Conservation (phyloP, 1,140 invertebrate species). For the Hypsibius dujardini region DNA sequence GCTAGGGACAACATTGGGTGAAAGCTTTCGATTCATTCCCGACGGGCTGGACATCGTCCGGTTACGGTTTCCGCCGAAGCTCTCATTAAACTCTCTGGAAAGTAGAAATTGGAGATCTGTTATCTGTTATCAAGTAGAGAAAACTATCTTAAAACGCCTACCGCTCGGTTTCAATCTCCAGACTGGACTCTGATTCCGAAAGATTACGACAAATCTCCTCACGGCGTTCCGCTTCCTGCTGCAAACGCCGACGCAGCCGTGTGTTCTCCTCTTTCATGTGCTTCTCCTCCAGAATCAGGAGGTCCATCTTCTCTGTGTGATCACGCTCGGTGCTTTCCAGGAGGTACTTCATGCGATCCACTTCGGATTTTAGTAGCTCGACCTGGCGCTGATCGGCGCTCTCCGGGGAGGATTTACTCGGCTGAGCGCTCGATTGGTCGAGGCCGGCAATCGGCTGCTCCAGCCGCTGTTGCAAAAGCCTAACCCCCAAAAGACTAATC, state of each 20-base stretch:
- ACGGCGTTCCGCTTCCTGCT: constrained; percentile 75
- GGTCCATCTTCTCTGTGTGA: constrained; percentile 63
- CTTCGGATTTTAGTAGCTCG: constrained; percentile 72
- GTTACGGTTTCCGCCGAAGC: not conserved
- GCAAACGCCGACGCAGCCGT: constrained; percentile 72
- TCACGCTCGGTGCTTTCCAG: constrained; percentile 28
- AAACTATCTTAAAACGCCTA: constrained; percentile 19
- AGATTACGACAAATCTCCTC: constrained; percentile 82
- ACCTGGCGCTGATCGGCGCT: constrained; percentile 78
- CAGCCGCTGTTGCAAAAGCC: constrained; percentile 79
- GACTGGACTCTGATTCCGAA: constrained; percentile 76
- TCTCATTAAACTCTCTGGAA: constrained; percentile 66
- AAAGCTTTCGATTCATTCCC: not conserved
- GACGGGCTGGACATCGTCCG: constrained; percentile 11
- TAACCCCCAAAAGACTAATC: no score
- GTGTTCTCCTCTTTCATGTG: constrained; percentile 85
- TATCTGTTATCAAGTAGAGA: not conserved
- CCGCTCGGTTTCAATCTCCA: constrained; percentile 38
- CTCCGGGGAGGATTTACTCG: constrained; percentile 48
- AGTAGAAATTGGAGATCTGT: no score
- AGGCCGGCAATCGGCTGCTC: constrained; percentile 83
- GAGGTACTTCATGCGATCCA: constrained; percentile 58
- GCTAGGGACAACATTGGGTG: not conserved
- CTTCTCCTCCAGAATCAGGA: constrained; percentile 78
- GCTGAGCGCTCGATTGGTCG: constrained; percentile 66